phyloP scores from a whole-genome alignment of 2,888 invertebrate species.

The Rhagium mordax region DNA sequence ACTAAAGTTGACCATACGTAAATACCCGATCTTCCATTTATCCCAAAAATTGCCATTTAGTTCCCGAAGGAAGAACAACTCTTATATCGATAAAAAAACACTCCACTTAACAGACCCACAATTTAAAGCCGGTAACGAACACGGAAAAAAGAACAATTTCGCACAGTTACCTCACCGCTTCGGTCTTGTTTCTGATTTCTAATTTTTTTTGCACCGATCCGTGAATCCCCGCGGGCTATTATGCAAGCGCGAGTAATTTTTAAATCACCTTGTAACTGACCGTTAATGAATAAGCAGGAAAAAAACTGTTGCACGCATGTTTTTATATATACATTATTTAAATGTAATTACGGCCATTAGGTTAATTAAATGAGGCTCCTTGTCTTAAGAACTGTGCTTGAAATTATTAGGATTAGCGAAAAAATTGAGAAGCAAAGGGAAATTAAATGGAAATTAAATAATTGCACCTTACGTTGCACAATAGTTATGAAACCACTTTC shows the following conservation, averaged over 20 bases:
- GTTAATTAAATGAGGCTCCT: not conserved
- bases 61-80: too few species aligned
- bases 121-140: not conserved
- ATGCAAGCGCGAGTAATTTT: not conserved
- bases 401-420: not conserved
- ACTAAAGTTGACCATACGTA: too few species aligned
- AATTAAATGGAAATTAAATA: not conserved
- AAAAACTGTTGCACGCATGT: not conserved
- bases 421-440: not conserved
- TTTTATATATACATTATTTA: not conserved
- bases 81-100: too few species aligned
- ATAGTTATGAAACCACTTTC: too few species aligned
- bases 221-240: conserved; percentile 5
- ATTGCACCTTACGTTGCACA: too few species aligned
- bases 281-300: not conserved
- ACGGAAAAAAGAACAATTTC: not conserved
- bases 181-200: conserved; percentile 4
- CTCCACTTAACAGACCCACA: too few species aligned
- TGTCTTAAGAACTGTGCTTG: not conserved
- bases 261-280: not conserved
- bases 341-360: not conserved
- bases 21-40: too few species aligned
- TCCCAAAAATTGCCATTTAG: too few species aligned
- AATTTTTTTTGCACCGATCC: conserved; percentile 6
- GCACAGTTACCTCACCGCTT: conserved; percentile 3